Percentiles rank a stretch among this genome's conserved stretches.
phyloP scores from a whole-genome alignment of 2,113 vertebrate species.

The Plestiodon gilberti region DNA sequence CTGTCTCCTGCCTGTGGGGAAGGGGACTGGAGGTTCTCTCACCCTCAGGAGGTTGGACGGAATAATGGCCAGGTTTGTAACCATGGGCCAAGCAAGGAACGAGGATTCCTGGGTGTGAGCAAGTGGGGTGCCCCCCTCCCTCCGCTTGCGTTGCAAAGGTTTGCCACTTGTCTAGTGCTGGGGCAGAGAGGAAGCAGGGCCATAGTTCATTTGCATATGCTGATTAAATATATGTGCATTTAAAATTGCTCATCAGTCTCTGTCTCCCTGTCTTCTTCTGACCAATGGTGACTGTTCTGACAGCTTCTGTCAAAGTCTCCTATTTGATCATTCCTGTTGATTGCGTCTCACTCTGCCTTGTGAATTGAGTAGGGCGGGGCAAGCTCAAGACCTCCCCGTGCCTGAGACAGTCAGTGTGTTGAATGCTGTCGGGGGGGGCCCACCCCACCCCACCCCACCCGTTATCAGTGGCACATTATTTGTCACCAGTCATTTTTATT shows the following conservation, averaged over 20 bases:
- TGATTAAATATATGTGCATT: conserved; percentile 15
- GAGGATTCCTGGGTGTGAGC: background rate
- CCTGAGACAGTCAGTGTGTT: no score
- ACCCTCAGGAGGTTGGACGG: background rate
- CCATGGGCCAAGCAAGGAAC: background rate
- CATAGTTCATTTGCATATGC: conserved; percentile 12
- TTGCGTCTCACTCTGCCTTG: no score
- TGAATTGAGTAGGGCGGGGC: no score
- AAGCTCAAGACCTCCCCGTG: no score
- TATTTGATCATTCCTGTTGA: no score
- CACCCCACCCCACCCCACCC: no score
- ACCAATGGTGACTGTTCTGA: background rate
- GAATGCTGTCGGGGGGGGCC: no score
- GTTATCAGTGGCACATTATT: no score
- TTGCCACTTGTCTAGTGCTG: background rate
- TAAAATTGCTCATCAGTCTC: background rate
- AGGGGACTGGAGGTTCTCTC: background rate
- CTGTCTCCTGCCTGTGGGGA: background rate
- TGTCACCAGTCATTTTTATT: no score
- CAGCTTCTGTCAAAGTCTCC: no score
- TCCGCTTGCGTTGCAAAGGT: background rate
- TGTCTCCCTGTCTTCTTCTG: background rate
- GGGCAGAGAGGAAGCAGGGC: background rate
- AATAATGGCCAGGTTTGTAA: background rate
- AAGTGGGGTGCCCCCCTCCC: accelerated